Conservation (phyloP, 1,140 invertebrate genomes). For the Thaumatotibia leucotreta region DNA sequence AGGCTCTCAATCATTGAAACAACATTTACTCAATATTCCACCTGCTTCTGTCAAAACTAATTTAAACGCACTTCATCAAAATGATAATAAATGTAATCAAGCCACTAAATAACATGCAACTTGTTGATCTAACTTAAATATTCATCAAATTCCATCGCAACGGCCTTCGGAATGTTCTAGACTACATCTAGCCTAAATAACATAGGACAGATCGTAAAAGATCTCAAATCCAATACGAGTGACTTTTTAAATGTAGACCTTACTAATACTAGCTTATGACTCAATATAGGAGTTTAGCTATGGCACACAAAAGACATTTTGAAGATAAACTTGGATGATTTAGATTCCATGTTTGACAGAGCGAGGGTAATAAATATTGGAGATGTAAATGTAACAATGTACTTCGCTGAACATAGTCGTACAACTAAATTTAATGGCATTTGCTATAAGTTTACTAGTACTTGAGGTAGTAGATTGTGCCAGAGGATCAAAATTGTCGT, state of each 20-base stretch:
- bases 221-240: not conserved
- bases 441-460: too few species aligned
- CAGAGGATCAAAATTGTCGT: too few species aligned
- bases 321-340: not conserved
- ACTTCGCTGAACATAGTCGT: too few species aligned
- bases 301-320: not conserved
- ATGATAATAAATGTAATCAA: not conserved
- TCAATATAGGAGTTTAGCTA: not conserved
- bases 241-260: not conserved
- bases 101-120: not conserved
- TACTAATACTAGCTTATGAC: not conserved
- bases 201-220: not conserved
- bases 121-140: not conserved
- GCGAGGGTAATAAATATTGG: not conserved
- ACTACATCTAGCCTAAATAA: constrained; percentile 2
- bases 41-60: not conserved
- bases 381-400: not conserved
- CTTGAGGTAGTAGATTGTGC: too few species aligned
- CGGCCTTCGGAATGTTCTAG: not conserved
- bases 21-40: not conserved
- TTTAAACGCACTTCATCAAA: not conserved
- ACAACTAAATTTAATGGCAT: too few species aligned
- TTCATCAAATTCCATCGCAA: not conserved
- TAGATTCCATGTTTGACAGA: not conserved
- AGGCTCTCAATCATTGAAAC: not conserved